Evolutionary conservation across 2,888 invertebrate genomes (phyloP).

Genomic region (Acleris literana): DNA sequence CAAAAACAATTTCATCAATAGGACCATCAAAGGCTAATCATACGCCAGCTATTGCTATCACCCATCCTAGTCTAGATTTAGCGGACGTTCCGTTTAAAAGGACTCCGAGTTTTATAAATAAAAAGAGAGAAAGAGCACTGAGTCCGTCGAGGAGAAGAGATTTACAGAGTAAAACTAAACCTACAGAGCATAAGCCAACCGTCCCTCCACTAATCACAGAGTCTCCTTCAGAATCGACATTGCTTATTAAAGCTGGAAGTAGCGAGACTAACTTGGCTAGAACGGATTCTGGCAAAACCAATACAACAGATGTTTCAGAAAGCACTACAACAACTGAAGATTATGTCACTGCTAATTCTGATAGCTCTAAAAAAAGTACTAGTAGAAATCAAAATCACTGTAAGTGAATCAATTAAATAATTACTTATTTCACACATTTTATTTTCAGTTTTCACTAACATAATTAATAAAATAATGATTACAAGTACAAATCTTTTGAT

Average conservation of each 20-base stretch:
- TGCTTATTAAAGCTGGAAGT: constrained; percentile 63
- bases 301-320: constrained; percentile 92
- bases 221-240: constrained; percentile 65
- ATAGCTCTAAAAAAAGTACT: constrained; percentile 87
- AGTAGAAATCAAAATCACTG: constrained; percentile 73
- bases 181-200: constrained; percentile 73
- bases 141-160: constrained; percentile 80
- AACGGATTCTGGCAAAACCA: constrained; percentile 88
- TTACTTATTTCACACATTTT: background rate
- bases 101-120: constrained; percentile 78
- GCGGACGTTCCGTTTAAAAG: constrained; percentile 77
- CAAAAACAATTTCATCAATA: constrained; percentile 63
- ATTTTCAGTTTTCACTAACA: background rate
- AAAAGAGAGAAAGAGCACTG: constrained; percentile 78
- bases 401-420: constrained; percentile 50
- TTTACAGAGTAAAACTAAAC: constrained; percentile 67
- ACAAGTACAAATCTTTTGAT: background rate
- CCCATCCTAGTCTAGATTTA: constrained; percentile 80
- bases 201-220: constrained; percentile 69
- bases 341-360: constrained; percentile 93
- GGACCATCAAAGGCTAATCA: constrained; percentile 63
- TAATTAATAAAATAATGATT: background rate
- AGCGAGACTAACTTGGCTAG: constrained; percentile 83
- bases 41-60: constrained; percentile 84
- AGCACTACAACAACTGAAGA: constrained; percentile 94